A percentile compares a stretch with the other conserved stretches of the same genome.
Evolutionary conservation across 2,888 invertebrate genomes (phyloP).

Genomic region (Timema podura): DNA sequence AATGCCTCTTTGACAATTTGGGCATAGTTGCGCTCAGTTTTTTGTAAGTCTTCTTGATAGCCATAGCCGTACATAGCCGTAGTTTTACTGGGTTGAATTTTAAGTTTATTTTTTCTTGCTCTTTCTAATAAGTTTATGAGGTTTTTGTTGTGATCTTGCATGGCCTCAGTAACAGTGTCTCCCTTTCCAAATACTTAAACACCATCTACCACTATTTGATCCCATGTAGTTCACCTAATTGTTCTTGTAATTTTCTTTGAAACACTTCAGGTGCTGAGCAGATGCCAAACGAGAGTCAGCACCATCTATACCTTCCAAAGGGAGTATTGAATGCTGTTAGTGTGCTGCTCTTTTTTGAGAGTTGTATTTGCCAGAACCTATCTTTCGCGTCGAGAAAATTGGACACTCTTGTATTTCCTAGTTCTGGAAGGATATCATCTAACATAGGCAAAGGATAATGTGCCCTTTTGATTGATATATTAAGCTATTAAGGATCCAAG

Average conservation of each 20-base stretch:
- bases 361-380: neutral
- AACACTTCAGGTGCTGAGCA: neutral
- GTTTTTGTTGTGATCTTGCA: neutral
- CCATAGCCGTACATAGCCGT: neutral
- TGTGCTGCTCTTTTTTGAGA: neutral
- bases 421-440: too few species aligned
- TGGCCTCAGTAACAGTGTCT: neutral
- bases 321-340: neutral
- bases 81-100: neutral
- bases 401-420: neutral
- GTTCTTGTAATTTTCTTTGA: neutral
- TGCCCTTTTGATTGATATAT: too few species aligned
- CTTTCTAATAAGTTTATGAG: neutral
- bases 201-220: neutral
- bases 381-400: neutral
- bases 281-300: neutral
- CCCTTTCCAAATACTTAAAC: neutral
- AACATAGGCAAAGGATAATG: too few species aligned
- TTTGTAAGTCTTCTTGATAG: too few species aligned
- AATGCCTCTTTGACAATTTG: conserved; percentile 1
- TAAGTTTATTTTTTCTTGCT: neutral
- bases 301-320: neutral
- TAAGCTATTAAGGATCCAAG: too few species aligned
- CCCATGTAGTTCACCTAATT: neutral
- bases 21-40: neutral